Evolutionary conservation across 2,113 vertebrate genomes (phyloP).

Genomic region (Trinectes maculatus): DNA sequence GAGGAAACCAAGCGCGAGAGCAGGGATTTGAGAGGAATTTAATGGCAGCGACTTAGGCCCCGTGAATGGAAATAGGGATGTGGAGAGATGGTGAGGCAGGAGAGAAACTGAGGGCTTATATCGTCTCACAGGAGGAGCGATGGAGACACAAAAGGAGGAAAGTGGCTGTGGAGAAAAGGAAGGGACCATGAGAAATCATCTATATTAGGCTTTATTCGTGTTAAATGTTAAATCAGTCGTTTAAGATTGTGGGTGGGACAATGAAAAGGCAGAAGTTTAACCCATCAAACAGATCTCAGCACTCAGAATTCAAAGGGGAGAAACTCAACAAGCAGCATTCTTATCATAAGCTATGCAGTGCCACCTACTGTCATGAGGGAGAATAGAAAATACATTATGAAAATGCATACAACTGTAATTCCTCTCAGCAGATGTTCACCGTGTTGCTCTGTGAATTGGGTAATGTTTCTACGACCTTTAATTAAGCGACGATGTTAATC

Average conservation of each 20-base stretch:
- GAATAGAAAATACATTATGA: slow-evolving; percentile 34
- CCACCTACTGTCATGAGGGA: slow-evolving; percentile 65
- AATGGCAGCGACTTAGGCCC: slow-evolving; percentile 62
- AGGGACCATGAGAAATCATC: slow-evolving; percentile 31
- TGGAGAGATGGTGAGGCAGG: slow-evolving; percentile 55
- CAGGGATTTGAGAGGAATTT: slow-evolving; percentile 81
- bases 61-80: slow-evolving; percentile 71
- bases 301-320: slow-evolving; percentile 24
- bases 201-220: slow-evolving; percentile 45
- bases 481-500: slow-evolving; percentile 74
- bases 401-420: slow-evolving; percentile 56
- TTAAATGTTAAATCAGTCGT: slow-evolving; percentile 37
- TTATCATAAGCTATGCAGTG: slow-evolving; percentile 67
- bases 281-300: slow-evolving; percentile 30
- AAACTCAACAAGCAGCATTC: slow-evolving; percentile 10
- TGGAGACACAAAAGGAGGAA: slow-evolving; percentile 51
- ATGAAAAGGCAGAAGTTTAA: slow-evolving; percentile 32
- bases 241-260: slow-evolving; percentile 41
- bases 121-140: slow-evolving; percentile 53
- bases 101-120: slow-evolving; percentile 54
- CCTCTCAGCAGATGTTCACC: slow-evolving; percentile 75
- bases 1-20: slow-evolving; percentile 70
- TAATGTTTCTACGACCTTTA: slow-evolving; percentile 71
- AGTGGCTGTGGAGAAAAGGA: slow-evolving; percentile 39
- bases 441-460: slow-evolving; percentile 76